These are phyloP conservation scores for Hyphantria cunea DNA, from an alignment of 1,140 invertebrate species.

Conservation along the genomic window DNA sequence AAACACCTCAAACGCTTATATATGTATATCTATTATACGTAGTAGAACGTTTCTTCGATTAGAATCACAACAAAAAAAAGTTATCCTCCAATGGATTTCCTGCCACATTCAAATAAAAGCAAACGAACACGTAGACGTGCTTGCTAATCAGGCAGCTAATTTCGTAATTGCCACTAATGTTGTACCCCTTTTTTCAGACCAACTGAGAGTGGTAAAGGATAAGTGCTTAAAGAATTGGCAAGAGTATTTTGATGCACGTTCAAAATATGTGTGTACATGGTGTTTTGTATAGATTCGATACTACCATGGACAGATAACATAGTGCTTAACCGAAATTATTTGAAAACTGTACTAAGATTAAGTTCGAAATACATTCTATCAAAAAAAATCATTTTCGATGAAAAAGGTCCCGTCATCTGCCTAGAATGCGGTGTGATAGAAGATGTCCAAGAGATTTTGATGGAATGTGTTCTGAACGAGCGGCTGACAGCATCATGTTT, in stretches of 20 bases:
- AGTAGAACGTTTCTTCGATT: background rate
- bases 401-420: too few species aligned
- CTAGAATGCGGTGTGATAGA: conserved; percentile 10
- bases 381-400: conserved; percentile 15
- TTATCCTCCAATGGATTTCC: too few species aligned
- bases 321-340: background rate
- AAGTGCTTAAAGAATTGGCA: conserved; percentile 14
- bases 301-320: conserved; percentile 19
- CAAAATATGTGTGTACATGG: conserved; percentile 18
- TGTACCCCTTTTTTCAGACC: conserved; percentile 10
- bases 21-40: background rate
- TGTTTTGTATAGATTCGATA: conserved; percentile 11
- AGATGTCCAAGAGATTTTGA: conserved; percentile 3
- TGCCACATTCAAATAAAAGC: background rate
- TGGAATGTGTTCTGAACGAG: conserved; percentile 19
- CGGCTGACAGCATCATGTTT: too few species aligned
- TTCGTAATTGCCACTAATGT: background rate
- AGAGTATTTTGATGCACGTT: conserved; percentile 26
- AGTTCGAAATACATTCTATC: conserved; percentile 32
- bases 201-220: too few species aligned
- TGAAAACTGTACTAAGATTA: background rate
- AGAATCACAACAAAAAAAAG: too few species aligned
- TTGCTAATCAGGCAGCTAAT: conserved; percentile 3
- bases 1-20: conserved; percentile 1
- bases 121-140: background rate